Percentiles rank a stretch among this genome's conserved stretches.
Conservation (phyloP, 2,797 vertebrate species). For the Pseudochirops cupreus region DNA sequence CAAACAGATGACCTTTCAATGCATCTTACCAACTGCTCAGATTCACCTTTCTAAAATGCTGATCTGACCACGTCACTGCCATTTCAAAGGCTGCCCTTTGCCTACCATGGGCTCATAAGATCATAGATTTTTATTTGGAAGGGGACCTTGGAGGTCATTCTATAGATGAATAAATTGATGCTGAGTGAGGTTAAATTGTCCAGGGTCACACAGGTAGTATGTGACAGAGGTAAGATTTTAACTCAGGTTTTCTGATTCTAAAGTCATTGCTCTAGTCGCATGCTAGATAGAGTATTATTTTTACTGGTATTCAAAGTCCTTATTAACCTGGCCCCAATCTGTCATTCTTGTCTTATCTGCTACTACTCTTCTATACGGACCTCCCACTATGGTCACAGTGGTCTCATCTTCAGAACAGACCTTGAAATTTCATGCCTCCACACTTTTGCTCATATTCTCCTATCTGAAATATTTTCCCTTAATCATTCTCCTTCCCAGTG, state of each 20-base stretch:
- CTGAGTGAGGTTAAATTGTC: background rate
- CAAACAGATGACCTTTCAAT: background rate
- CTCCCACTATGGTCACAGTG: background rate
- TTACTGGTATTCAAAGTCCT: background rate
- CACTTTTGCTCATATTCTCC: background rate
- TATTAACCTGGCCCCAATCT: background rate
- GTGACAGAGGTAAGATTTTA: background rate
- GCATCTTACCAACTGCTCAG: background rate
- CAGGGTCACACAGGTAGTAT: background rate
- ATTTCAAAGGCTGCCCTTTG: background rate
- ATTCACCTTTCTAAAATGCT: background rate
- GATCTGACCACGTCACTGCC: too few relatives aligned
- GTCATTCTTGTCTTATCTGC: background rate
- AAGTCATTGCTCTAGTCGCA: background rate
- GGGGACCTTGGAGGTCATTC: background rate
- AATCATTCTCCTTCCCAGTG: background rate
- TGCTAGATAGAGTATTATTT: background rate
- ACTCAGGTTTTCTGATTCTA: background rate
- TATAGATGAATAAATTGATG: background rate
- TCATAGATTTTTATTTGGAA: background rate
- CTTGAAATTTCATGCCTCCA: background rate
- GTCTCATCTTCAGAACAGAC: background rate
- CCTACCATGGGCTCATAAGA: background rate
- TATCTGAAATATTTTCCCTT: slow-evolving; percentile 22
- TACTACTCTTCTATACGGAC: background rate